phyloP scores from a whole-genome alignment of 2,113 vertebrate genomes.

The Tenrec ecaudatus region DNA sequence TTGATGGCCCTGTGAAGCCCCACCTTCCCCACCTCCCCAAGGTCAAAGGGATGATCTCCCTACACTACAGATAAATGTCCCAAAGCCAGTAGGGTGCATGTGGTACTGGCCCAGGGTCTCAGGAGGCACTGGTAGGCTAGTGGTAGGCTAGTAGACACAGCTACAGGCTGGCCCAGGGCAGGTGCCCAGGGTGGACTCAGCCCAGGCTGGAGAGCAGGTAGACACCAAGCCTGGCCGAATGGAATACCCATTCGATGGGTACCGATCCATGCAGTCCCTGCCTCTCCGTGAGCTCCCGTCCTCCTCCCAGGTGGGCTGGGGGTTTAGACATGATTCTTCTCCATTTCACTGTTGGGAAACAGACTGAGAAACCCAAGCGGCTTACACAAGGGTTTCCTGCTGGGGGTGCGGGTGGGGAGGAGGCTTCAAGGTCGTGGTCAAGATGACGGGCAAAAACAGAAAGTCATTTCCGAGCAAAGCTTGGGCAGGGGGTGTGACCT shows the following conservation, averaged over 20 bases:
- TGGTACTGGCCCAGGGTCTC: neutral
- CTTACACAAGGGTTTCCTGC: constrained; percentile 67
- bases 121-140: neutral
- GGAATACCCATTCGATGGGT: neutral
- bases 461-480: neutral
- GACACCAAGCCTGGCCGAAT: neutral
- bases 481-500: neutral
- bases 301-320: neutral
- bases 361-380: constrained; percentile 34
- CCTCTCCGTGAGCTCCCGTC: neutral
- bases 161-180: neutral
- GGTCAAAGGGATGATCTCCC: neutral
- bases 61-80: neutral
- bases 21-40: no score
- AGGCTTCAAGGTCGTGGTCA: constrained; percentile 44
- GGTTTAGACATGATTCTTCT: constrained; percentile 18
- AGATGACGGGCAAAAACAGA: constrained; percentile 14
- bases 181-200: neutral
- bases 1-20: neutral
- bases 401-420: neutral
- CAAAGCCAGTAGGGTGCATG: neutral
- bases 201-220: neutral
- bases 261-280: neutral
- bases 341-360: constrained; percentile 63
- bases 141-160: neutral